These are phyloP conservation scores for Drosophila recens DNA, from an alignment of 2,888 invertebrate species.

Conservation along the genomic window DNA sequence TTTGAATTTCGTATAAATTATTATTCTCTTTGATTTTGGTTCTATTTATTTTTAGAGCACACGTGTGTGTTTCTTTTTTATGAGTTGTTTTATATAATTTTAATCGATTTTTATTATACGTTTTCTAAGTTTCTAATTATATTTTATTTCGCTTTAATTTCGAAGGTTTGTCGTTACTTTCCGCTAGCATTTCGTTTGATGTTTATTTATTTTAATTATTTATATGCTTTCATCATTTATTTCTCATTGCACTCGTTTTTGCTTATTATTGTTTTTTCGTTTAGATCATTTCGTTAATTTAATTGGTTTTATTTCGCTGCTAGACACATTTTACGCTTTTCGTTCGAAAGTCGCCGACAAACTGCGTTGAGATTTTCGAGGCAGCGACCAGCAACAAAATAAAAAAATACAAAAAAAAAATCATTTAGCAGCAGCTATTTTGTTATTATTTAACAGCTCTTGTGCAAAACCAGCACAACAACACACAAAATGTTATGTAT, in stretches of 20 bases:
- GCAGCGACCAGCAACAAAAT: slow-evolving; percentile 44
- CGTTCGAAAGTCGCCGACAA: slow-evolving; percentile 83
- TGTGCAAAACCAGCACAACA: slow-evolving; percentile 46
- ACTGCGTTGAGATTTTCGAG: slow-evolving; percentile 72
- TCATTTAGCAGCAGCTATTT: slow-evolving; percentile 62
- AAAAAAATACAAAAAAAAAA: slow-evolving; percentile 40
- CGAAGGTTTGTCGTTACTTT: slow-evolving; percentile 42
- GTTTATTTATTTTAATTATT: slow-evolving; percentile 20
- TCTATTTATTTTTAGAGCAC: slow-evolving; percentile 1
- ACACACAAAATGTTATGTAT: slow-evolving; percentile 53
- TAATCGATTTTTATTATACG: slow-evolving; percentile 5
- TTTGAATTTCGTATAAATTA: slow-evolving; percentile 22
- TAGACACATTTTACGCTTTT: slow-evolving; percentile 74
- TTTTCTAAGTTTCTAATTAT: neutral
- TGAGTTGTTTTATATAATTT: slow-evolving; percentile 1
- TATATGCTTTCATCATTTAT: slow-evolving; percentile 20
- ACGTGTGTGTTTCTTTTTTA: slow-evolving; percentile 8
- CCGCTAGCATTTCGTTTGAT: slow-evolving; percentile 30
- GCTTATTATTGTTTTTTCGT: slow-evolving; percentile 36
- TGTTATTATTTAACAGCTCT: slow-evolving; percentile 77
- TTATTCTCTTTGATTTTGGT: slow-evolving; percentile 6
- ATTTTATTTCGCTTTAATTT: slow-evolving; percentile 1
- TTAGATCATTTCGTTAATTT: slow-evolving; percentile 49
- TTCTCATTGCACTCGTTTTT: slow-evolving; percentile 27
- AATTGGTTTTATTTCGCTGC: slow-evolving; percentile 47